Percentiles rank a stretch among this genome's conserved stretches.
Evolutionary conservation across 2,113 vertebrate genomes (phyloP).

Genomic region (Austrofundulus limnaeus): DNA sequence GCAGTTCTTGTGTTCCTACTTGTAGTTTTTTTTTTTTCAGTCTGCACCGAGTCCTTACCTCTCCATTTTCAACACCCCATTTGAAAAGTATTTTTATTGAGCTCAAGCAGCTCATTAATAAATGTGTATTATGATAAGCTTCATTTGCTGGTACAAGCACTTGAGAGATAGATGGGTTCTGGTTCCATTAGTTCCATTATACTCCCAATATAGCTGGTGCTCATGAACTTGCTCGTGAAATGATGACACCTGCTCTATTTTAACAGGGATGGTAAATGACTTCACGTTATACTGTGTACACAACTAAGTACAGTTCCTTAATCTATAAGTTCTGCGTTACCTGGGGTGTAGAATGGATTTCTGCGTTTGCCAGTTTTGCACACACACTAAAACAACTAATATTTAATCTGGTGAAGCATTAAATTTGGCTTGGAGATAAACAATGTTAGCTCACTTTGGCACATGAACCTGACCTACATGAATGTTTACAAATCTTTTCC

Average conservation of each 20-base stretch:
- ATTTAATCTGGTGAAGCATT: conserved; percentile 34
- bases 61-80: conserved; percentile 50
- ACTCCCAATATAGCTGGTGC: conserved; percentile 4
- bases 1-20: background rate
- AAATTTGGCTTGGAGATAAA: conserved; percentile 27
- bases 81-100: conserved; percentile 29
- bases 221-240: conserved; percentile 15
- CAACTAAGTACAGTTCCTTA: conserved; percentile 5
- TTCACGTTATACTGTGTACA: background rate
- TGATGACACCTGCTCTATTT: conserved; percentile 17
- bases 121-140: conserved; percentile 36
- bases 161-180: conserved; percentile 28
- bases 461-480: conserved; percentile 6
- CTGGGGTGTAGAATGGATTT: background rate
- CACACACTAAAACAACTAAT: conserved; percentile 5
- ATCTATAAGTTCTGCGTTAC: background rate
- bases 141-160: conserved; percentile 45
- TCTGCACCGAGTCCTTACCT: conserved; percentile 24
- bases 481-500: conserved; percentile 22
- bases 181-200: conserved; percentile 45
- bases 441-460: conserved; percentile 19
- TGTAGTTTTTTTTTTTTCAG: background rate
- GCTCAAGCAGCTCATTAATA: conserved; percentile 44
- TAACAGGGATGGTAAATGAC: conserved; percentile 2
- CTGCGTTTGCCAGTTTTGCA: conserved; percentile 1